Evolutionary conservation across 2,797 vertebrate genomes (phyloP).

Genomic region (Neomorphus geoffroyi): DNA sequence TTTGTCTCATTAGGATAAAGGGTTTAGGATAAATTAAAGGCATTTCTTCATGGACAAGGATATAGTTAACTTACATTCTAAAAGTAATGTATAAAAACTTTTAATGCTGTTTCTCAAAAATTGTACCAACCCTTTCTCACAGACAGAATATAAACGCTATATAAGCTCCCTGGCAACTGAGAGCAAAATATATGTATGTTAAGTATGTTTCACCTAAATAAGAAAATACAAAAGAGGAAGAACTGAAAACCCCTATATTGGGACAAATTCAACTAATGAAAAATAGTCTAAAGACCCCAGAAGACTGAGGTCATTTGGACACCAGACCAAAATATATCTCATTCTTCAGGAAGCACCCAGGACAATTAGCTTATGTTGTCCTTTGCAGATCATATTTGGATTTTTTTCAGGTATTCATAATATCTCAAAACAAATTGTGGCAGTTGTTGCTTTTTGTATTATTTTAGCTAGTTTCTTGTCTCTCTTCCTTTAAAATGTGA

Average conservation of each 20-base stretch:
- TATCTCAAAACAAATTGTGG: not conserved
- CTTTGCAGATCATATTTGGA: not conserved
- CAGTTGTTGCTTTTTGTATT: not conserved
- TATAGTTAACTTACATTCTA: not conserved
- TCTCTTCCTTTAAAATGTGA: conserved; percentile 1
- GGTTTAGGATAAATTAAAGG: not conserved
- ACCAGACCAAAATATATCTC: not conserved
- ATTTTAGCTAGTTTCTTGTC: not conserved
- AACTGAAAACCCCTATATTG: not conserved
- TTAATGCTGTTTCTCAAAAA: conserved; percentile 1
- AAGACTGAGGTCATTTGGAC: not conserved
- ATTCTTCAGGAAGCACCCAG: not conserved
- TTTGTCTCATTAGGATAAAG: not conserved
- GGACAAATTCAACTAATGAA: not conserved
- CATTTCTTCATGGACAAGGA: not conserved
- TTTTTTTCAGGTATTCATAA: not conserved
- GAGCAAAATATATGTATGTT: not conserved
- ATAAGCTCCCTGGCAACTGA: not conserved
- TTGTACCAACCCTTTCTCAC: not conserved
- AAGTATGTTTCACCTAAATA: not conserved
- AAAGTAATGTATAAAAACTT: not conserved
- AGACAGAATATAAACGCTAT: not conserved
- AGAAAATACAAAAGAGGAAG: not conserved
- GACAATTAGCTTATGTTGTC: not conserved
- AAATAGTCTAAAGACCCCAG: not conserved